phyloP scores from a whole-genome alignment of 2,888 invertebrate genomes.

The Heteromurus nitidus region DNA sequence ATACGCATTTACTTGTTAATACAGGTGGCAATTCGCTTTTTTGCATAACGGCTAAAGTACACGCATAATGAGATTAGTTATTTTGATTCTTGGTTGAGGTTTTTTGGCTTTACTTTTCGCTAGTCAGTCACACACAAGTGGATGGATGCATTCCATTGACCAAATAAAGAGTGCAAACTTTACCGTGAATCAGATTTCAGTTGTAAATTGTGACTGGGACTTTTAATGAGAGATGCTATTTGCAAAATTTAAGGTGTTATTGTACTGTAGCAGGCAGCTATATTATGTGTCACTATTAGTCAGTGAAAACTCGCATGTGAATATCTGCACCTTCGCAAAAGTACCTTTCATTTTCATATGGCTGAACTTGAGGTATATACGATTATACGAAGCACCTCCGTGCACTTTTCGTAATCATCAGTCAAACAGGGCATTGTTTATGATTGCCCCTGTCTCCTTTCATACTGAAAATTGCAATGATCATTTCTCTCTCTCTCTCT shows the following conservation, averaged over 20 bases:
- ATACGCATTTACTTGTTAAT: conserved; percentile 1
- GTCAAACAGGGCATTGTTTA: not conserved
- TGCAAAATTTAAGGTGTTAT: not conserved
- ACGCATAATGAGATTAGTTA: conserved; percentile 21
- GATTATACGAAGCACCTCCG: too few relatives aligned
- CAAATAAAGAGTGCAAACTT: conserved; percentile 27
- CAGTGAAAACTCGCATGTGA: not conserved
- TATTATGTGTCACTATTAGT: too few relatives aligned
- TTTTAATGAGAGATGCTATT: conserved; percentile 16
- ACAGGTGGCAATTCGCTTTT: not conserved
- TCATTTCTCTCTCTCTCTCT: too few relatives aligned
- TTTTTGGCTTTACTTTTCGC: not conserved
- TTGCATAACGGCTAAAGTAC: not conserved
- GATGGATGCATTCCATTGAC: conserved; percentile 18
- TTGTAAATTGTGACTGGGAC: not conserved
- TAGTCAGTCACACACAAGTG: not conserved
- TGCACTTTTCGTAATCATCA: not conserved
- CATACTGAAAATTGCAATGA: not conserved
- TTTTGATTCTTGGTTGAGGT: not conserved
- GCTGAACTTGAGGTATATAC: too few relatives aligned
- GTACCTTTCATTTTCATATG: too few relatives aligned
- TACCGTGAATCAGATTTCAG: not conserved
- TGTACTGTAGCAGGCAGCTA: too few relatives aligned
- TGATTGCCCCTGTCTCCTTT: not conserved
- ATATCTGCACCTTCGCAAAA: not conserved